Base-by-base conservation (phyloP, 1,140 invertebrate genomes). In the Drosophila repletoides region DNA sequence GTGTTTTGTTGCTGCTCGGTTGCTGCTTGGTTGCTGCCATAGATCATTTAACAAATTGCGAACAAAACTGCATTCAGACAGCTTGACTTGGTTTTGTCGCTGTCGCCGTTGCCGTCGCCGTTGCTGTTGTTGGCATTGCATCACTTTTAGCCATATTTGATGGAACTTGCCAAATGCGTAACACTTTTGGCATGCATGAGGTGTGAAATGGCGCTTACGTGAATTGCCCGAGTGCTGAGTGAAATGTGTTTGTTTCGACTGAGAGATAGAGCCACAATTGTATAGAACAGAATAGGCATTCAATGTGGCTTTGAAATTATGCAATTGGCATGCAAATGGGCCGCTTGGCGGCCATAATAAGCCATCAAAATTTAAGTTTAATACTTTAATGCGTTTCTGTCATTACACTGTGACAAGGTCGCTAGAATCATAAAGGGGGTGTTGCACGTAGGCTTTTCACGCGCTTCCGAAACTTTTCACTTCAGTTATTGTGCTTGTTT, bases 321-420 rank as follows among this genome's bases (percentile, higher is more conserved):
- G 80, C 79, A 79, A 86, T 75, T 86, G 74, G 64, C 75, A 84
- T 84, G 79, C 80, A 84, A 51, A 51, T 66, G 45, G 4, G 31
- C 17, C 9, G 1, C 7, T 9, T 5, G 31, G 38, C 7, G 21
- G 15, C 26, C 52, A 55, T 55, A 31, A n/a, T n/a, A n/a, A 52
- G 33, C 31, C 49, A 67, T 72, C n/a, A 66, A 84, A 60, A 34
- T 52, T 48, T 45, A 59, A n/a, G n/a, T n/a, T 56, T 59, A 51
- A 21, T 17, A 55, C 45, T 64, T 55, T 59, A 56, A 65, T 66
- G 76, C 76, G 45, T 31, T 48, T 28, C 10, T 26, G 15, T 61
- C 29, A 36, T 40, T 3, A 9, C 7, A 9, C 7, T n/a, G 34
- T 38, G 49, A 41, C 77, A 83, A 83, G 79, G 79, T 83, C 28